These are phyloP conservation scores for Aegithalos caudatus DNA, from an alignment of 2,113 vertebrate species.

Conservation along the genomic window DNA sequence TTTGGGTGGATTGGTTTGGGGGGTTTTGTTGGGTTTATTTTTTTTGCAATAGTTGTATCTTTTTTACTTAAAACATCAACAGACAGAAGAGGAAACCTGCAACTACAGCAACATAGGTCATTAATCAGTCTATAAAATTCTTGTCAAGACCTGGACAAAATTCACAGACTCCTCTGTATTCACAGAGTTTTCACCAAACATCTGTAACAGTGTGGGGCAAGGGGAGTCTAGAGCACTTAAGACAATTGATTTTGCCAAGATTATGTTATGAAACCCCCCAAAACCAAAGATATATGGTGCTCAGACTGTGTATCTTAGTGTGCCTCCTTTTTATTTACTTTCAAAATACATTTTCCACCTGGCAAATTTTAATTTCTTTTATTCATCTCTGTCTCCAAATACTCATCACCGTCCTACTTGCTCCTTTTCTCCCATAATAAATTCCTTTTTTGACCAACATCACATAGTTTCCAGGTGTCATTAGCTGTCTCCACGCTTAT, in stretches of 20 bases:
- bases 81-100: conserved; percentile 13
- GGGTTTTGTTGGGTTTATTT: no score
- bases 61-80: neutral
- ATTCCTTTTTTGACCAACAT: neutral
- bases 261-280: neutral
- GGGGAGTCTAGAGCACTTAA: neutral
- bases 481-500: neutral
- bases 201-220: neutral
- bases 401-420: neutral
- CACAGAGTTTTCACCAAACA: neutral
- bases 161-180: neutral
- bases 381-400: neutral
- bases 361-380: neutral
- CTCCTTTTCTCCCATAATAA: neutral
- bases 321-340: neutral
- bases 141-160: neutral
- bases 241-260: neutral
- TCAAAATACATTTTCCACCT: neutral
- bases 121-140: conserved; percentile 8
- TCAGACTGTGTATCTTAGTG: neutral
- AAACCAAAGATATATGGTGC: neutral
- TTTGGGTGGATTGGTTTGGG: neutral
- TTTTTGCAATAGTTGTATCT: neutral
- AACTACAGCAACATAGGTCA: neutral
- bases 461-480: neutral